Conservation (phyloP, 2,113 vertebrate genomes). For the Pteruthius melanotis region DNA sequence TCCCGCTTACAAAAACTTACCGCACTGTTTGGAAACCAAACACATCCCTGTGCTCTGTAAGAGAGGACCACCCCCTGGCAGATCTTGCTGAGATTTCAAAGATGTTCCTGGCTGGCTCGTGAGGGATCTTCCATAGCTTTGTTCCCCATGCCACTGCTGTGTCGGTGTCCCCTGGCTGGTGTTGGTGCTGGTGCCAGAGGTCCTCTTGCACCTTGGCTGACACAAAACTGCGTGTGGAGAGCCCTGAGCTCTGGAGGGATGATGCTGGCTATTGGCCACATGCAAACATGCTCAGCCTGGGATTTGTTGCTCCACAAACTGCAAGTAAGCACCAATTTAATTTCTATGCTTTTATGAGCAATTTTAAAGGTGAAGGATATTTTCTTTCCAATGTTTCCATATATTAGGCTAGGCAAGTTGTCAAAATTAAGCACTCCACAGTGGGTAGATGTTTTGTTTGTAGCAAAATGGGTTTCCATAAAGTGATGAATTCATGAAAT, state of each 20-base stretch:
- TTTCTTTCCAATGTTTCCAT: neutral
- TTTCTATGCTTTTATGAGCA: neutral
- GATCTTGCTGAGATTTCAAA: neutral
- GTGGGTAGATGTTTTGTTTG: conserved; percentile 34
- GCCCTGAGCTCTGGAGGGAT: neutral
- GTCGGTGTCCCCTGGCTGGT: neutral
- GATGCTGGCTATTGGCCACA: neutral
- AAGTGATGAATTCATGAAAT: conserved; percentile 51
- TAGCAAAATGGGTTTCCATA: conserved; percentile 31
- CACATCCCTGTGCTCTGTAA: neutral
- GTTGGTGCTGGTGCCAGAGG: neutral
- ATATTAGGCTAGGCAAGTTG: conserved; percentile 19
- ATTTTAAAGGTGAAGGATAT: conserved; percentile 20
- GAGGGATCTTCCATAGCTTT: neutral
- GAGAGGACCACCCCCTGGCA: neutral
- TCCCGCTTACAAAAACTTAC: neutral
- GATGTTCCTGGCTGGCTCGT: neutral
- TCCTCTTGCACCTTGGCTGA: neutral
- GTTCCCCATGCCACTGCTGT: rapidly evolving
- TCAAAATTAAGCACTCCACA: conserved; percentile 48
- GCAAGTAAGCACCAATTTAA: neutral
- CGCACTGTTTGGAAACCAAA: neutral
- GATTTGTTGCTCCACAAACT: neutral
- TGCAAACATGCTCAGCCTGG: neutral
- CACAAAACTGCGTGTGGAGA: neutral